Conservation (phyloP, 1,140 invertebrate genomes). For the Neuroterus valhalla region DNA sequence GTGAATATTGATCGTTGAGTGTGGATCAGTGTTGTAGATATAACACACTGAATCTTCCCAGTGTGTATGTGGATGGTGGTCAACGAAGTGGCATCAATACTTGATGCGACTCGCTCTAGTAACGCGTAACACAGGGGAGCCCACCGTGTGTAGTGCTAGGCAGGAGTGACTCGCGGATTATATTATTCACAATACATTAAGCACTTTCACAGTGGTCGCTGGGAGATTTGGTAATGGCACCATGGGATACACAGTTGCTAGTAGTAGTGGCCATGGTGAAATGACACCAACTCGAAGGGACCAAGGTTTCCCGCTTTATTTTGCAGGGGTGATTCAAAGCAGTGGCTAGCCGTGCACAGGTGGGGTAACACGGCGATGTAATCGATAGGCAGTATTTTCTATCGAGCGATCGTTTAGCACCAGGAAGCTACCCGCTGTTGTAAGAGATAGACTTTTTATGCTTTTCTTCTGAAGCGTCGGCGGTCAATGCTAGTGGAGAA, state of each 20-base stretch:
- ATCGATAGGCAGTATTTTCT: constrained; percentile 12
- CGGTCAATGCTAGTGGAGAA: no score
- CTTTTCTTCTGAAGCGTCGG: no score
- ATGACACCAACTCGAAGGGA: constrained; percentile 9
- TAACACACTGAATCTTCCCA: neutral
- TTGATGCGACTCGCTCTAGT: constrained; percentile 55
- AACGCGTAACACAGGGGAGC: constrained; percentile 37
- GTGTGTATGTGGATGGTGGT: constrained; percentile 44
- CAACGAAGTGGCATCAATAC: constrained; percentile 66
- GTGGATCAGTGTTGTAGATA: constrained; percentile 18
- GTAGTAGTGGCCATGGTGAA: constrained; percentile 1
- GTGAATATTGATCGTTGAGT: constrained; percentile 13
- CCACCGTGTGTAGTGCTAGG: constrained; percentile 29
- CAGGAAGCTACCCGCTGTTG: neutral
- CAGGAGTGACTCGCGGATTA: constrained; percentile 66
- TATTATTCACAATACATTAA: constrained; percentile 73
- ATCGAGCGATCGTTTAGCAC: neutral
- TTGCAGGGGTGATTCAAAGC: constrained; percentile 20
- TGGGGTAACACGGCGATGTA: neutral
- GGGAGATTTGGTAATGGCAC: constrained; percentile 49
- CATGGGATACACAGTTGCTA: constrained; percentile 34
- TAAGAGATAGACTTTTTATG: no score
- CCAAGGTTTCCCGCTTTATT: constrained; percentile 14
- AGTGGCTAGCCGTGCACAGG: neutral
- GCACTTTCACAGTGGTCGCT: constrained; percentile 63